Base-by-base conservation (phyloP, 2,113 vertebrate genomes). In the Porphyrio hochstetteri region DNA sequence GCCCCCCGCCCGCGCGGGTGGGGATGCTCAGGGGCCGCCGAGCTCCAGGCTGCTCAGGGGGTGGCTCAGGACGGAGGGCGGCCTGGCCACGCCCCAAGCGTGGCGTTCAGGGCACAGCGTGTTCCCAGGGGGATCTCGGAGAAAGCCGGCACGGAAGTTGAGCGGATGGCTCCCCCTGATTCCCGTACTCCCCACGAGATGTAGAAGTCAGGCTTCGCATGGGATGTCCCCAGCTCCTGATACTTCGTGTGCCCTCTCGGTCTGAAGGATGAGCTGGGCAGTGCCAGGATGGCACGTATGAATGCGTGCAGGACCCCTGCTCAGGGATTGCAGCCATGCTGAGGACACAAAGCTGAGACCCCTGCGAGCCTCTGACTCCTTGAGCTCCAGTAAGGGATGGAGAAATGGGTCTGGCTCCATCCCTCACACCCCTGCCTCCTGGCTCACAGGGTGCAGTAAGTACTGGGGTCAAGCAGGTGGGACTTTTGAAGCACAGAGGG, bases 301-400 rank as follows among this genome's bases (percentile, higher is more conserved):
- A 19, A 31, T 8, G 27, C 2, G 13, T 35, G 82, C 31, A 44
- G 53, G 52, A 19, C 6, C 10, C 2, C 44, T 44, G 56, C 3
- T 16, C 0, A 0, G 38, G n/a, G 16, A 2, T 1, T 40, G 33
- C 53, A 85, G 42, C 53, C 61, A 18, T 24, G 13, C 16, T 0
- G 0, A 57, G 64, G 27, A 29, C 27, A 11, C 5, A 70, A 85
- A 83, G 21, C 23, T 23, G 71, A 63, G 46, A 35, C 42, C 23
- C 24, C 42, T 9, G 29, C 0, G 4, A 75, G 7, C 11, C 4
- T 16, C 16, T 0, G 0, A n/a, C 7, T 55, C 35, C 13, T 35
- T 29, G 46, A 80, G 31, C 25, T 82, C 57, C 38, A 31, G 19
- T 15, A 60, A 50, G 12, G 16, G 10, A 20, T 3, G 5, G 31